phyloP scores from a whole-genome alignment of 1,140 invertebrate genomes.

The Bombus breviceps region DNA sequence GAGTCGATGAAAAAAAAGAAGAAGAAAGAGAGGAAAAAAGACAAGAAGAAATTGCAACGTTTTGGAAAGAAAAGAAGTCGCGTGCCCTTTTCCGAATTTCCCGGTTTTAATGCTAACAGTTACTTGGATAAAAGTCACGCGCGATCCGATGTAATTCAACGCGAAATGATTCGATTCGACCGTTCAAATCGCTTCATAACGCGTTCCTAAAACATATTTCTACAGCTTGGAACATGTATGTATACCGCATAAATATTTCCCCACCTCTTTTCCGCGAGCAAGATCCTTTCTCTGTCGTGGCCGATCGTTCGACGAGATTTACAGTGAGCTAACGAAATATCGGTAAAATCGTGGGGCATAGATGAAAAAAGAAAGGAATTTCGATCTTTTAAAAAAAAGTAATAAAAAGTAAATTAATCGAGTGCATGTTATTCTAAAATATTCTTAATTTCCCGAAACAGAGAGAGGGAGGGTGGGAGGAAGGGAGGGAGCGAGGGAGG shows the following conservation, averaged over 20 bases:
- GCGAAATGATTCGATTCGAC: constrained; percentile 30
- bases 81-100: constrained; percentile 35
- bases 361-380: neutral
- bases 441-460: neutral
- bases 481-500: accelerated
- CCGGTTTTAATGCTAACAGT: constrained; percentile 57
- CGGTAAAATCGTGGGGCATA: neutral
- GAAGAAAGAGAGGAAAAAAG: neutral
- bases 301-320: neutral
- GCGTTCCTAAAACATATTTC: constrained; percentile 30
- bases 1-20: constrained; percentile 29
- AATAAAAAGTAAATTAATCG: neutral
- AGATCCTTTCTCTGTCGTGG: neutral
- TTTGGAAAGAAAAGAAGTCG: constrained; percentile 26
- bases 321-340: neutral
- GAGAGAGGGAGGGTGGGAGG: no score
- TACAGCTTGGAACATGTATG: constrained; percentile 5
- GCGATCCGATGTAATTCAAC: constrained; percentile 42
- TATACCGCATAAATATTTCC: constrained; percentile 20
- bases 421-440: neutral
- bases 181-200: constrained; percentile 18
- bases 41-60: neutral
- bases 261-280: neutral
- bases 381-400: neutral
- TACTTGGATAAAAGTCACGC: constrained; percentile 60